Percentiles rank a stretch among this genome's conserved stretches.
Evolutionary conservation across 2,113 vertebrate species (phyloP).

Genomic region (Xiphophorus couchianus): DNA sequence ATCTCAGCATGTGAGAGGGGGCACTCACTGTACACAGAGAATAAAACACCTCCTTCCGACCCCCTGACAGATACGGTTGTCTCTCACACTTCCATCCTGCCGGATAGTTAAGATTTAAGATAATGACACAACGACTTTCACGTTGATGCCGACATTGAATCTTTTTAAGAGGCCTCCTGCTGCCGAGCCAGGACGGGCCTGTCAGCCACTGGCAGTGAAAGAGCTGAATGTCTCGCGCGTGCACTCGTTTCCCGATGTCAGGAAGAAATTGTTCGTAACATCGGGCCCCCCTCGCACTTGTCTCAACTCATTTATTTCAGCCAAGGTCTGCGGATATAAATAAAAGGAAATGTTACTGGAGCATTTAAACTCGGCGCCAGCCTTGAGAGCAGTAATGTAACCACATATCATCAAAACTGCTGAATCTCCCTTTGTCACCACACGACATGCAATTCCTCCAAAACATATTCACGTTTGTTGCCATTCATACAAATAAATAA

Average conservation of each 20-base stretch:
- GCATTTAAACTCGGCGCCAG: slow-evolving; percentile 81
- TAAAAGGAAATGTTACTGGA: slow-evolving; percentile 85
- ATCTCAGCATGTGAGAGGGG: slow-evolving; percentile 62
- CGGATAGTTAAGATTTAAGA: slow-evolving; percentile 80
- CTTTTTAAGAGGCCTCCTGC: slow-evolving; percentile 74
- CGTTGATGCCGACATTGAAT: slow-evolving; percentile 80
- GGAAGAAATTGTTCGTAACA: slow-evolving; percentile 82
- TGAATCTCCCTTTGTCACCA: slow-evolving; percentile 82
- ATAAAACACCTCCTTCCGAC: slow-evolving; percentile 72
- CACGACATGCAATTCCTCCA: slow-evolving; percentile 77
- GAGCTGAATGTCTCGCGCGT: slow-evolving; percentile 76
- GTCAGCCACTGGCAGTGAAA: slow-evolving; percentile 77
- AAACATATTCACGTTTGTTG: slow-evolving; percentile 77
- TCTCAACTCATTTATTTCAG: slow-evolving; percentile 86
- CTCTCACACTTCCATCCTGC: slow-evolving; percentile 71
- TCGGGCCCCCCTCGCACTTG: slow-evolving; percentile 75
- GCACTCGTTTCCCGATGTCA: slow-evolving; percentile 66
- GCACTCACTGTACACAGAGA: slow-evolving; percentile 77
- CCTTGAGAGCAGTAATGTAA: slow-evolving; percentile 83
- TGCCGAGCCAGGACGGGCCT: slow-evolving; percentile 63
- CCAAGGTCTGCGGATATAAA: slow-evolving; percentile 87
- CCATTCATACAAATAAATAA: slow-evolving; percentile 81
- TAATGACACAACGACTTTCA: slow-evolving; percentile 80
- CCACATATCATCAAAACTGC: slow-evolving; percentile 87
- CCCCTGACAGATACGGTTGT: slow-evolving; percentile 76